Conservation (phyloP, 2,888 invertebrate species). For the Oscheius sp. region DNA sequence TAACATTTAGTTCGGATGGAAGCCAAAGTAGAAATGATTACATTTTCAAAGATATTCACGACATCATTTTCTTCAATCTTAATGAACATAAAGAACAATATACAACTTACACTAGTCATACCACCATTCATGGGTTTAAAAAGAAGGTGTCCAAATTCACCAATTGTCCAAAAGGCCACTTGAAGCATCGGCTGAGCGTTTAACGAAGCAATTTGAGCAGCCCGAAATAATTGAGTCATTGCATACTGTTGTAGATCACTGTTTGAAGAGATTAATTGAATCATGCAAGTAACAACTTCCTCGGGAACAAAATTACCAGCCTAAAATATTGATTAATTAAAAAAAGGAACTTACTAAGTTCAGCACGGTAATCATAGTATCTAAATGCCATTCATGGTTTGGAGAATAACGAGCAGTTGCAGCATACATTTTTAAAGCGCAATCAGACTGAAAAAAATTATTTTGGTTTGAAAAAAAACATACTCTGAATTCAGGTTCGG, state of each 20-base stretch:
- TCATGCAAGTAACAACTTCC: constrained; percentile 94
- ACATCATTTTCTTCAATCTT: constrained; percentile 81
- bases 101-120: constrained; percentile 36
- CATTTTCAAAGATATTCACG: constrained; percentile 70
- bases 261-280: constrained; percentile 88
- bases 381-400: constrained; percentile 94
- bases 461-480: not conserved
- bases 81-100: not conserved
- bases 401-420: constrained; percentile 88
- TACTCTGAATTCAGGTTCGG: constrained; percentile 95
- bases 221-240: constrained; percentile 84
- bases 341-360: constrained; percentile 78
- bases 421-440: constrained; percentile 93
- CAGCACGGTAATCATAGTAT: constrained; percentile 92
- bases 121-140: constrained; percentile 75
- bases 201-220: constrained; percentile 59
- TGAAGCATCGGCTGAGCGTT: constrained; percentile 70
- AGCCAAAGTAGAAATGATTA: constrained; percentile 90
- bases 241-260: constrained; percentile 89
- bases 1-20: constrained; percentile 92
- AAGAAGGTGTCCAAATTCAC: constrained; percentile 94
- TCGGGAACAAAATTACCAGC: constrained; percentile 97
- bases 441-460: constrained; percentile 76
- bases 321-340: constrained; percentile 79
- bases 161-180: constrained; percentile 94